These are phyloP conservation scores for Gambelia wislizenii DNA, from an alignment of 2,797 vertebrate species.

Conservation along the genomic window DNA sequence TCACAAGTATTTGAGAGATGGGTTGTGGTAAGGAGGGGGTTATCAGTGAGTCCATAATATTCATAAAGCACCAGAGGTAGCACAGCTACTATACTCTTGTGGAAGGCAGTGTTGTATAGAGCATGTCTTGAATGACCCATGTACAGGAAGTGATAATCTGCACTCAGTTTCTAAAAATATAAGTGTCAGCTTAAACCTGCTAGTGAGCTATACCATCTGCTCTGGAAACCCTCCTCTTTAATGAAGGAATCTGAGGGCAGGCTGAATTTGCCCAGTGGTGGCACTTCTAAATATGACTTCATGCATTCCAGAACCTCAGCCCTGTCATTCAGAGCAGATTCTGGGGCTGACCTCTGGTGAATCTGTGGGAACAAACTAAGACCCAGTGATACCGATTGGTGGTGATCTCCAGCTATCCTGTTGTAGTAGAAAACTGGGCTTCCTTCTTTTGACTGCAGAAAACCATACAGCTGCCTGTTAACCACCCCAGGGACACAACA, in stretches of 20 bases:
- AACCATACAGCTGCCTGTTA: slow-evolving; percentile 13
- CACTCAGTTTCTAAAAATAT: slow-evolving; percentile 25
- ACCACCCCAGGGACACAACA: background rate
- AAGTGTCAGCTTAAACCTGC: background rate
- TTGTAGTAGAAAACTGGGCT: slow-evolving; percentile 1
- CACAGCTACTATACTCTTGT: background rate
- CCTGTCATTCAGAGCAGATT: slow-evolving; percentile 4
- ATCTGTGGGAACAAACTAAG: background rate
- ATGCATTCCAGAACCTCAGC: slow-evolving; percentile 8
- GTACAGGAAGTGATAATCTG: background rate
- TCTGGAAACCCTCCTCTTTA: slow-evolving; percentile 2
- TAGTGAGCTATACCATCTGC: slow-evolving; percentile 3
- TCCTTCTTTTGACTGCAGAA: slow-evolving; percentile 24
- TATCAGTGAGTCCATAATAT: background rate
- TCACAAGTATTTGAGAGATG: background rate
- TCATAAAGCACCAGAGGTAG: background rate
- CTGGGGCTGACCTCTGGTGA: background rate
- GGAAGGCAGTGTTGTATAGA: background rate
- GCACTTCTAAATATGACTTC: slow-evolving; percentile 5
- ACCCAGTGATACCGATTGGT: background rate
- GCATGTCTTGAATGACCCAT: background rate
- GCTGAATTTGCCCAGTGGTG: slow-evolving; percentile 3
- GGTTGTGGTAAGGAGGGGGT: no score
- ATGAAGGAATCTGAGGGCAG: background rate
- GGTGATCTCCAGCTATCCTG: background rate